Percentiles rank a stretch among this genome's conserved stretches.
These are phyloP conservation scores for Schizaphis graminum DNA, from an alignment of 2,888 invertebrate genomes.

Conservation along the genomic window DNA sequence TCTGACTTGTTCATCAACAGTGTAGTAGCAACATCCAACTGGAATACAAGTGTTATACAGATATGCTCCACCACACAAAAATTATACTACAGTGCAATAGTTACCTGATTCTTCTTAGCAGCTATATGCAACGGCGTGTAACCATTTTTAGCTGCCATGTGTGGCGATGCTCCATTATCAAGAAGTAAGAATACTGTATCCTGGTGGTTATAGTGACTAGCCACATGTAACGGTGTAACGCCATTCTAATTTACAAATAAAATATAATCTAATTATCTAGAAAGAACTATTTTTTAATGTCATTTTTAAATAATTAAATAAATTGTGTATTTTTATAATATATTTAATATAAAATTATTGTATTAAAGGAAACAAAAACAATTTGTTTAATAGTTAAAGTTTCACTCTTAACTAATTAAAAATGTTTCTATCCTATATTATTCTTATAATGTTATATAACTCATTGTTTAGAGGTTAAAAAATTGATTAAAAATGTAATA, in stretches of 20 bases:
- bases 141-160: constrained; percentile 96
- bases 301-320: background rate
- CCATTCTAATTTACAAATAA: constrained; percentile 77
- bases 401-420: background rate
- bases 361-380: background rate
- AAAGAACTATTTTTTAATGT: background rate
- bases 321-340: background rate
- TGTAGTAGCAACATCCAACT: constrained; percentile 95
- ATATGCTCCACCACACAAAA: constrained; percentile 58
- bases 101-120: constrained; percentile 93
- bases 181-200: constrained; percentile 89
- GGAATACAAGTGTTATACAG: constrained; percentile 67
- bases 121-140: constrained; percentile 98
- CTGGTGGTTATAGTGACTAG: constrained; percentile 96
- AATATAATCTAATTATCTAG: constrained; percentile 6
- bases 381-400: background rate
- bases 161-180: constrained; percentile 94
- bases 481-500: background rate
- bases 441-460: background rate
- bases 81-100: constrained; percentile 6
- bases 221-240: constrained; percentile 95
- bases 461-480: background rate
- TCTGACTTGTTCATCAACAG: constrained; percentile 93
- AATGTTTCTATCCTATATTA: background rate
- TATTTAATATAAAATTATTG: background rate